Evolutionary conservation across 1,140 invertebrate species (phyloP).

Genomic region (Pantala flavescens): DNA sequence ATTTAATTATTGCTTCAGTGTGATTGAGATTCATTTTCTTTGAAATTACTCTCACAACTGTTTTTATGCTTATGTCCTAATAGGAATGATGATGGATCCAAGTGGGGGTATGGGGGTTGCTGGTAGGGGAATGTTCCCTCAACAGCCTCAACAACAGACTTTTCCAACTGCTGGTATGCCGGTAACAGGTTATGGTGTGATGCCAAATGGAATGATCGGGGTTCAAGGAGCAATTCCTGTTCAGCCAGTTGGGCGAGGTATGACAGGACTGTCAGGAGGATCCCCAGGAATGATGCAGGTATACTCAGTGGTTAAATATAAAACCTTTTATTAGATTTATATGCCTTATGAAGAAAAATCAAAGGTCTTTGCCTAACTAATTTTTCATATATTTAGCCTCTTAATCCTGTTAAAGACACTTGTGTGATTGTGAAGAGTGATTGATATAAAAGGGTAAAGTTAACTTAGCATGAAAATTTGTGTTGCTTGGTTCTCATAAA

Average conservation of each 20-base stretch:
- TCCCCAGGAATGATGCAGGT: conserved; percentile 2
- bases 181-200: conserved; percentile 15
- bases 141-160: not conserved
- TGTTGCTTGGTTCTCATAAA: too few relatives aligned
- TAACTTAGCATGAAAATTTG: too few relatives aligned
- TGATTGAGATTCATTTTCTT: too few relatives aligned
- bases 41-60: not conserved
- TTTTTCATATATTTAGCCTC: too few relatives aligned
- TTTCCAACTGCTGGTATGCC: conserved; percentile 8
- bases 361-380: too few relatives aligned
- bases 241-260: conserved; percentile 21
- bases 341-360: too few relatives aligned
- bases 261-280: conserved; percentile 11
- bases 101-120: not conserved
- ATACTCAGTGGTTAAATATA: not conserved
- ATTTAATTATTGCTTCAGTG: too few relatives aligned
- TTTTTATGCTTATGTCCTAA: not conserved
- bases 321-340: too few relatives aligned
- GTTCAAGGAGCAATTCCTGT: conserved; percentile 24
- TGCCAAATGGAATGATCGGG: conserved; percentile 21
- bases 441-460: too few relatives aligned
- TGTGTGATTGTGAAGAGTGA: too few relatives aligned
- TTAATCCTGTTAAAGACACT: too few relatives aligned
- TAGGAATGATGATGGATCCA: not conserved
- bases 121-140: not conserved